Evolutionary conservation across 2,113 vertebrate genomes (phyloP), one percentile per base, ranked within the genome.

Genomic region (Hymenochirus boettgeri): DNA sequence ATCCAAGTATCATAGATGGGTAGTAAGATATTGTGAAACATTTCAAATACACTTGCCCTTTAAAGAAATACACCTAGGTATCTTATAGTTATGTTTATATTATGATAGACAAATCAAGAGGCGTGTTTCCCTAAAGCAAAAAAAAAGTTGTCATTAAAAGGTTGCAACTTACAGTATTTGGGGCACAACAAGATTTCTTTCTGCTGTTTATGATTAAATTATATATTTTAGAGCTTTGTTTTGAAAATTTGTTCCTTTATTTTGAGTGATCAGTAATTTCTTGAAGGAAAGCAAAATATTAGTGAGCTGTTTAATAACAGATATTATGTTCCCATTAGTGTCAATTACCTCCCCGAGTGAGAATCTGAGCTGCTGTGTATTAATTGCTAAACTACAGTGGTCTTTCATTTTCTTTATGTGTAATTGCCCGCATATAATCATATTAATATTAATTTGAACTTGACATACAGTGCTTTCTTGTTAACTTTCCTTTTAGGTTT

Each of bases 301-400:
- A 81, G 66, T 80, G 86, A 83, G 80, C 74, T 83, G 71, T 74
- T 88, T 86, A 87, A 86, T 85, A 81, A 77, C 76, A 85, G 75
- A 85, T 87, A 89, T 88, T 89, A 89, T 85, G 78, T 82, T 85
- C 77, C 72, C 78, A 87, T 87, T 87, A 88, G 70, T 67, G 69
- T 83, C 80, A 89, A 86, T 86, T 86, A 76, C 71, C 73, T 79
- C 76, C 74, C 73, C 79, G 50, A 74, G 75, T 86, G 74, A 83
- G 69, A 70, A 8, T 69, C 22, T 74, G 78, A 83, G 50, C 63
- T 74, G 42, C 48, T 79, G 17, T 69, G 77, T 74, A 83, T 75
- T 82, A 78, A 83, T 85, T 76, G 83, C n/a, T 63, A 53, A 74
- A 70, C 71, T 77, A 72, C 64, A 73, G 21, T 76, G 76, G 39